Percentiles rank a stretch among this genome's conserved stretches.
Conservation (phyloP, 2,888 invertebrate genomes). For the Steinernema hermaphroditum region DNA sequence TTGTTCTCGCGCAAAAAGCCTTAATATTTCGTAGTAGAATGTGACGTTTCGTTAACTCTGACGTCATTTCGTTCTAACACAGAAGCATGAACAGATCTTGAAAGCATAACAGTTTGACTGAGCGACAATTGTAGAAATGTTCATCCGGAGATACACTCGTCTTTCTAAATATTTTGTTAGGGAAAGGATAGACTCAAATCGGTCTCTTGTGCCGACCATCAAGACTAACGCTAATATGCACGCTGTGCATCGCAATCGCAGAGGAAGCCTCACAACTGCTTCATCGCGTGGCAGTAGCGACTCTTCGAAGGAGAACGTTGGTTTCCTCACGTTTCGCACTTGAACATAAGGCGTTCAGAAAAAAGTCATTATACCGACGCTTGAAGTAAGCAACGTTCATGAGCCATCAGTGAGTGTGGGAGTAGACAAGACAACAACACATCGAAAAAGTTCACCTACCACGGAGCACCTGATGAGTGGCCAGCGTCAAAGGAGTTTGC, state of each 20-base stretch:
- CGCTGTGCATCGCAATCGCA: background rate
- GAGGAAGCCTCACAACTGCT: conserved; percentile 1
- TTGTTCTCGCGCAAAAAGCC: too few species aligned
- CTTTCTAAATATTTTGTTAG: too few species aligned
- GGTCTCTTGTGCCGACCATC: background rate
- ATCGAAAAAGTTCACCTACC: background rate
- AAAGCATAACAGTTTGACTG: too few species aligned
- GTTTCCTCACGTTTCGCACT: background rate
- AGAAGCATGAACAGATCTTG: too few species aligned
- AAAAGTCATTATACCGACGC: background rate
- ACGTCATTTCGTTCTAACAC: too few species aligned
- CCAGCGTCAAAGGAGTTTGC: background rate
- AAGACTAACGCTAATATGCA: conserved; percentile 3
- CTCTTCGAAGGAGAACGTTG: background rate
- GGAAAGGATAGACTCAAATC: background rate
- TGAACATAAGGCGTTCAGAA: background rate
- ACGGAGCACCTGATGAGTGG: background rate
- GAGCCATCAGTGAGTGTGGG: background rate
- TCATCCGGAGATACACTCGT: too few species aligned
- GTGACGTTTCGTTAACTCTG: too few species aligned
- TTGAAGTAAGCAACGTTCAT: background rate
- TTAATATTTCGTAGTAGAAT: too few species aligned
- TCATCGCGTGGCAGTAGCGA: background rate
- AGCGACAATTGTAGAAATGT: too few species aligned
- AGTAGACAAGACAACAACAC: background rate